Evolutionary conservation across 2,797 vertebrate genomes (phyloP).

Genomic region (Clarias fuscus): DNA sequence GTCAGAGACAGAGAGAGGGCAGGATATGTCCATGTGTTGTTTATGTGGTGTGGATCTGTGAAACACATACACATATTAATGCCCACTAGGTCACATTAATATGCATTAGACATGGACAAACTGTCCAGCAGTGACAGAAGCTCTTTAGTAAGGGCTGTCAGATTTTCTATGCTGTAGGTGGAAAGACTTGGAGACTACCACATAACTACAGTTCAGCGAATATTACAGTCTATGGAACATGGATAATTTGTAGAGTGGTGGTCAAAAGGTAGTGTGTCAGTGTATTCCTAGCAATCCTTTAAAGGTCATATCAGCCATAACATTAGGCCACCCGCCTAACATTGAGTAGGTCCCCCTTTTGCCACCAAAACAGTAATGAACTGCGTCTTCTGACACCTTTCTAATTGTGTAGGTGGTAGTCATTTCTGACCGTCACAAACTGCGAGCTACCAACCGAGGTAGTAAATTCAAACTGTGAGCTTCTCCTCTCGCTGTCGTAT

Average conservation of each 20-base stretch:
- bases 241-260: not conserved
- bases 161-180: not conserved
- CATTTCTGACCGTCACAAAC: too few species aligned
- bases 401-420: too few species aligned
- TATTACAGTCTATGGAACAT: not conserved
- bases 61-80: not conserved
- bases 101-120: not conserved
- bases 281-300: not conserved
- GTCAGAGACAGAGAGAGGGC: constrained; percentile 4
- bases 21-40: not conserved
- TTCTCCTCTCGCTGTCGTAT: too few species aligned
- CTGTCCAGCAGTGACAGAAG: not conserved
- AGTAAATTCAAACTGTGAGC: too few species aligned
- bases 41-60: not conserved
- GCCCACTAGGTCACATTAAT: constrained; percentile 10
- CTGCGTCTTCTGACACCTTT: too few species aligned
- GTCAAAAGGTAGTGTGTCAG: not conserved
- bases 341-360: too few species aligned
- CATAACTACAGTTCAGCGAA: not conserved
- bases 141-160: not conserved
- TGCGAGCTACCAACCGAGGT: too few species aligned
- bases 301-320: not conserved
- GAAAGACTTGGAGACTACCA: not conserved
- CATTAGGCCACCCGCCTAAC: too few species aligned
- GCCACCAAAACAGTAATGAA: too few species aligned